Base-by-base conservation (phyloP, 2,888 invertebrate species). In the Aleiodes leptofemur region DNA sequence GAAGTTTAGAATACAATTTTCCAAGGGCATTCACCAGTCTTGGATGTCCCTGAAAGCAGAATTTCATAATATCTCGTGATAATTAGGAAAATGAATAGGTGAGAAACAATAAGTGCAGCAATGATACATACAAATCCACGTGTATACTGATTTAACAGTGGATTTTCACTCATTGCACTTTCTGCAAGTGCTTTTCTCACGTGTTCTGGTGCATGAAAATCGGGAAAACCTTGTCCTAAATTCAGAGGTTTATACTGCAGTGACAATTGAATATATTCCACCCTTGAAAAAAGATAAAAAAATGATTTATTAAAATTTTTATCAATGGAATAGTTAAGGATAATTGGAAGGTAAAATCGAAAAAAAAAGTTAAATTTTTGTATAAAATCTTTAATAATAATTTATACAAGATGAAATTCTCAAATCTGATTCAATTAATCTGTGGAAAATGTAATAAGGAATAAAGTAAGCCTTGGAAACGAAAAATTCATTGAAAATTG, bases 161-260 rank as follows among this genome's bases (percentile, higher is more conserved):
- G 93, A 90, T 97, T 95, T 0, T 93, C 91, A 76, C 93, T 92
- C 0, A 89, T 90, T 0, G 94, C 91, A 23, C 94, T 93, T 14
- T 94, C 92, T 0, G 93, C 92, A 74, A 98, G 90, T 3, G 95
- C 94, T 82, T 95, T 92, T 0, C 94, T 94, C 1, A 98, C 95
- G 91, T 95, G 94, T 59, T 93, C 91, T 0, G 98, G 98, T 4
- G 96, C 94, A 80, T 95, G 93, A 90, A 95, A 98, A 90, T 98
- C 98, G 0, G 98, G 97, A 89, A 98, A 98, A 0, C 98, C 98
- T 91, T 97, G 98, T 0, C 98, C 98, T 29, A 99, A 92, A 90
- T 98, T 98, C 50, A 98, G 90, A 0, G 98, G 97, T 83, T 97
- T 96, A 86, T 96, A 92, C 79, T 98, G 94, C 64, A 93, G 88